Conservation (phyloP, 2,888 invertebrate species). For the Ectemnius lituratus region DNA sequence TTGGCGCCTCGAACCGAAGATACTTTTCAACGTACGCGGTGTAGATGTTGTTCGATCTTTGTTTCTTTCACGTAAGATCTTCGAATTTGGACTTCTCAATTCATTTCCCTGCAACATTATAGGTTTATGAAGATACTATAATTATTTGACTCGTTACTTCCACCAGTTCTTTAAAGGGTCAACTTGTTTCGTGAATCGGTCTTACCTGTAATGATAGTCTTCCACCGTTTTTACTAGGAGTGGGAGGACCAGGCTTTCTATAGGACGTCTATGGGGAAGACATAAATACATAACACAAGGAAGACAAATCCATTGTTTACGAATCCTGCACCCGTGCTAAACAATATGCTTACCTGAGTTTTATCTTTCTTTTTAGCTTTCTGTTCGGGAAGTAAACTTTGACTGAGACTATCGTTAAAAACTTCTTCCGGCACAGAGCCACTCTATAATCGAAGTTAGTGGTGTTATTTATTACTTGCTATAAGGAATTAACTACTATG, state of each 20-base stretch:
- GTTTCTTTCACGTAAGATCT: conserved; percentile 69
- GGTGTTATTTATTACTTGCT: not conserved
- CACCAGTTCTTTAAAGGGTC: too few species aligned
- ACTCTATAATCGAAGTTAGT: conserved; percentile 59
- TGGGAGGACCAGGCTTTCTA: conserved; percentile 91
- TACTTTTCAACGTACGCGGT: conserved; percentile 68
- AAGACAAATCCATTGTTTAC: too few species aligned
- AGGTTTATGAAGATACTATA: not conserved
- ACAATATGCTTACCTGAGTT: conserved; percentile 65
- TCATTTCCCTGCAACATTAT: conserved; percentile 65
- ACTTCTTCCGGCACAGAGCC: conserved; percentile 66
- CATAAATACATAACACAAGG: conserved; percentile 10
- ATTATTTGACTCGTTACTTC: not conserved
- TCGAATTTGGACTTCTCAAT: conserved; percentile 66
- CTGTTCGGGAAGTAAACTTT: conserved; percentile 75
- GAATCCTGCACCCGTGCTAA: too few species aligned
- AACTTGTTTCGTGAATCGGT: too few species aligned
- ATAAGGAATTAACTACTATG: conserved; percentile 7
- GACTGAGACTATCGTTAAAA: conserved; percentile 75
- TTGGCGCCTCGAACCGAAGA: conserved; percentile 65
- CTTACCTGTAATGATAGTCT: conserved; percentile 84
- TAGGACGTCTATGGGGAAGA: conserved; percentile 83
- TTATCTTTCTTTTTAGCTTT: conserved; percentile 72
- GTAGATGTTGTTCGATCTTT: conserved; percentile 68
- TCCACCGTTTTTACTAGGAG: conserved; percentile 90